Base-by-base conservation (phyloP, 1,140 invertebrate genomes). In the Artemia franciscana region DNA sequence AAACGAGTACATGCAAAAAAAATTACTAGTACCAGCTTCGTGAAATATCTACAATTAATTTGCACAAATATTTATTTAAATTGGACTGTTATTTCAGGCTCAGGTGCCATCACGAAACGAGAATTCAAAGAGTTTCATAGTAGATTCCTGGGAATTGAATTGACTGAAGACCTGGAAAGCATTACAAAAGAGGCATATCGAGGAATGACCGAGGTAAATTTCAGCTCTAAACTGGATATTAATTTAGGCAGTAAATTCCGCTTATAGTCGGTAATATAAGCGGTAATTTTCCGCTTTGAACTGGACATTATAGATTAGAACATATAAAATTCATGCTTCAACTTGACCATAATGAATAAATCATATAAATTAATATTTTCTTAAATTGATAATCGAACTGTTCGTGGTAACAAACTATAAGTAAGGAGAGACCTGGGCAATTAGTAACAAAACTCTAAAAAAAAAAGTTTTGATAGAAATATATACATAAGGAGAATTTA, bases 161-260 rank as follows among this genome's bases (percentile, higher is more conserved):
- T 15, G 15, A 23, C 60, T 5, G 60, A 60, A 30, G 28, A 60
- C 30, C 23, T 39, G 4, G 60, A 60, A 26, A 21, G 24, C 24
- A 60, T 30, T 5, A 60, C 60, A 24, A 60, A 21, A 21, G 60
- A 60, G 28, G 60, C 60, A 5, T 60, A 26, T 23, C 26, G 30
- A 60, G 60, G 24, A 26, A 60, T 60, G 60, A 60, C 60, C 12
- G 60, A 26, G 27, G 60, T 60, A 60, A 60, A n/a, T 15, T 24
- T 25, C 15, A 59, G 2, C 15, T n/a, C 2, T 56, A n/a, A 56
- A 2, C 21, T 4, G 21, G 21, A 56, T 56, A 18, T 57, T 18
- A n/a, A 23, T 18, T 3, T 23, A 4, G 51, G 18, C 23, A 23
- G 51, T 51, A 9, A 9, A 9, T 51, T 51, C n/a, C n/a, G 39